Conservation (phyloP, 53 echinoderm and acorn worm genomes). For the Henricia sp. region DNA sequence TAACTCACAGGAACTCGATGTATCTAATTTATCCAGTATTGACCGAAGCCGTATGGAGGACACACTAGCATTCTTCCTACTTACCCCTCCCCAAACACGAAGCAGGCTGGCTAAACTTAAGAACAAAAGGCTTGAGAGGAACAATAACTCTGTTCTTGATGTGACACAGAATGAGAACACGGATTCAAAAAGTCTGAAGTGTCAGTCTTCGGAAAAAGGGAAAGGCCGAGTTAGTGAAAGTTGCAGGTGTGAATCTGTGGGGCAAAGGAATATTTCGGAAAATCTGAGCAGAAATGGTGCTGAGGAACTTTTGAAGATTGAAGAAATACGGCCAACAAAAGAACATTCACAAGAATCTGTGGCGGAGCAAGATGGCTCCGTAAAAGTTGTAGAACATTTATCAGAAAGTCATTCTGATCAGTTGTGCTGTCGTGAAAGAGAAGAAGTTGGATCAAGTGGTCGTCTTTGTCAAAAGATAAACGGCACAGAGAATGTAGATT, state of each 20-base stretch:
- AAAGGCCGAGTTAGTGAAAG: neutral
- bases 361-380: conserved; percentile 38
- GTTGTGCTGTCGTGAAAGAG: neutral
- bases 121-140: neutral
- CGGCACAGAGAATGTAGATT: neutral
- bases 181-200: too few relatives aligned
- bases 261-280: neutral
- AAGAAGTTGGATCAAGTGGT: neutral
- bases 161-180: neutral
- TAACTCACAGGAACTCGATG: conserved; percentile 13
- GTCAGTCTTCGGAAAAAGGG: neutral
- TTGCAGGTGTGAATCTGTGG: neutral
- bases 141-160: neutral
- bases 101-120: conserved; percentile 49
- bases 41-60: conserved; percentile 78
- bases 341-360: neutral
- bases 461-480: neutral
- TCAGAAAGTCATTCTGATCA: conserved; percentile 11
- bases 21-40: conserved; percentile 7
- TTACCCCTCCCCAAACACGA: conserved; percentile 86
- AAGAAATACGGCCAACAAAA: neutral
- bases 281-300: neutral
- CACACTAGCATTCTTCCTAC: conserved; percentile 86
- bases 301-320: neutral
- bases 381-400: conserved; percentile 33